Base-by-base conservation (phyloP, 1,140 invertebrate genomes). In the Aphis craccivora region DNA sequence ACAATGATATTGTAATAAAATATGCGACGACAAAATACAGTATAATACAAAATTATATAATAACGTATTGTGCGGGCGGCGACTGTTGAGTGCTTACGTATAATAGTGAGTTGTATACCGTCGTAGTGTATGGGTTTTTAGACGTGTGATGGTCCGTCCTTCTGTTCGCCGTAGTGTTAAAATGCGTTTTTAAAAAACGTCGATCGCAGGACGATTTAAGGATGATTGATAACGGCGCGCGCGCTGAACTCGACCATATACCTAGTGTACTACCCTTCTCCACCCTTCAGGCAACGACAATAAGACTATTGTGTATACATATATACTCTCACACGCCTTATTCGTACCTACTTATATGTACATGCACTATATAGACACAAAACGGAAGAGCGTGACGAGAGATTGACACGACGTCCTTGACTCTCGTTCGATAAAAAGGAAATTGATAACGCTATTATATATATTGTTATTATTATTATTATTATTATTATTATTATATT, bases 341-440 rank as follows among this genome's bases (percentile, higher is more conserved):
- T 76, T 76, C n/a, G 60, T 76, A n/a, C n/a, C 14, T 35, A 18
- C n/a, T 2, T 87, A 87, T 45, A 2, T 43, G 25, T 30, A n/a
- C n/a, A 25, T 83, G 3, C 25, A 22, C 14, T 43, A 11, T 51
- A 35, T 51, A 51, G 8, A 40, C 11, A 45, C 35, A 43, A 37
- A 2, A 35, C 30, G 45, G 43, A 91, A 37, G 45, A 81, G 91
- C 67, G 43, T 92, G 91, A 92, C 91, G 43, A 81, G 45, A 83
- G 45, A 92, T 92, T 51, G 91, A 76, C 43, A 76, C 67, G 55
- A 76, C 37, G 76, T 81, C 91, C 91, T 92, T 92, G 91, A 92
- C 91, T 92, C 35, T 35, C 14, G 90, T 81, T 83, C 91, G 76
- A 92, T 51, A 83, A 83, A 91, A 92, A 92, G 67, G 25, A 92